Percentiles rank a stretch among this genome's conserved stretches.
Conservation (phyloP, 2,888 invertebrate genomes). For the Carterocephalus palaemon region DNA sequence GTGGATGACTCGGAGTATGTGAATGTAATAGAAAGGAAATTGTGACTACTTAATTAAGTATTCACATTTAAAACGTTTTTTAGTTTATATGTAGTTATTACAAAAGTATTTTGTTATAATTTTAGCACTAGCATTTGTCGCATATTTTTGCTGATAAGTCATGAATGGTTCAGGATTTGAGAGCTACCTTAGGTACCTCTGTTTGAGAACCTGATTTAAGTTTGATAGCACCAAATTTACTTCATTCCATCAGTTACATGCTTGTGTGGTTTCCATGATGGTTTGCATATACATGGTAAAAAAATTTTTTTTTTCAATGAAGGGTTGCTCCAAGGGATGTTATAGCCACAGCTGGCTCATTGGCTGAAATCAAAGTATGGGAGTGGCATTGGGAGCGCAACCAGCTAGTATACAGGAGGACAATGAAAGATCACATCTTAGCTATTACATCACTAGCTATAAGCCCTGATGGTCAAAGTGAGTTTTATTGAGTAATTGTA, state of each 20-base stretch:
- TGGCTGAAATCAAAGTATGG: constrained; percentile 95
- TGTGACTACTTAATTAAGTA: no score
- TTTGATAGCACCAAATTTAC: no score
- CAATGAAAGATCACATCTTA: constrained; percentile 91
- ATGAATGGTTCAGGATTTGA: no score
- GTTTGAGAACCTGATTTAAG: no score
- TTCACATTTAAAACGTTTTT: no score
- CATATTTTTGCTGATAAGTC: no score
- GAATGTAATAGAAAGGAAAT: no score
- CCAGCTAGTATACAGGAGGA: constrained; percentile 85
- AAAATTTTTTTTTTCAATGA: constrained; percentile 27
- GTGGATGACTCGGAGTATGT: constrained; percentile 69
- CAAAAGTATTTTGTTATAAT: no score
- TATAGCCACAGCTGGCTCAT: constrained; percentile 93
- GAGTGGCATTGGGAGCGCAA: constrained; percentile 86
- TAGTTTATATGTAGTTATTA: no score
- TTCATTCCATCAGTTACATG: no score
- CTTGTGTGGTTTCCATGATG: no score
- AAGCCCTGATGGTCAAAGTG: constrained; percentile 92
- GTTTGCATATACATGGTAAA: neutral
- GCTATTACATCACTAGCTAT: constrained; percentile 96
- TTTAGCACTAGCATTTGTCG: constrained; percentile 1
- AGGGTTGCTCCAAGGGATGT: constrained; percentile 82
- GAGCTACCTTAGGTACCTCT: no score
- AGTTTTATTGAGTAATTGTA: constrained; percentile 41